These are phyloP conservation scores for Macropus fuliginosus DNA, from an alignment of 2,797 vertebrate species.

Conservation along the genomic window DNA sequence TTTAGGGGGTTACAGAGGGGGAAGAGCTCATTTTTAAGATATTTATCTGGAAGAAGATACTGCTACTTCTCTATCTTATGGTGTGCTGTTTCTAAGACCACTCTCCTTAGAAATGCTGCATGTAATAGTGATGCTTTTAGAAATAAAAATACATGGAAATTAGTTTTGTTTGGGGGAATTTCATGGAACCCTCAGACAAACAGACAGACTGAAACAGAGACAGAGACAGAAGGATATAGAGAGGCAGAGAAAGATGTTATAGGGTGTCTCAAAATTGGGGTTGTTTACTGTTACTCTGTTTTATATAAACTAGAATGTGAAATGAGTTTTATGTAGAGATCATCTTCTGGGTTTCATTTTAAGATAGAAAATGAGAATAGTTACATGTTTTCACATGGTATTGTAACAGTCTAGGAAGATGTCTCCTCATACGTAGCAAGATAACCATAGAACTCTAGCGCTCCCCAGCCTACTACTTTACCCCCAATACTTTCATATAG, in stretches of 20 bases:
- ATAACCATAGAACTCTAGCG: neutral
- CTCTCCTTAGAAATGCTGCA: neutral
- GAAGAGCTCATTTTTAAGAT: neutral
- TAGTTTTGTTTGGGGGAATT: constrained; percentile 42
- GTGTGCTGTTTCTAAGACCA: constrained; percentile 44
- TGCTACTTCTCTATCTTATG: neutral
- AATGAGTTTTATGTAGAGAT: constrained; percentile 53
- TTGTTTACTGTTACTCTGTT: neutral
- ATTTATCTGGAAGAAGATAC: neutral
- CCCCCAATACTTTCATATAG: neutral
- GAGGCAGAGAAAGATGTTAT: neutral
- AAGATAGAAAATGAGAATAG: neutral
- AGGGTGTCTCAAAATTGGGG: constrained; percentile 22
- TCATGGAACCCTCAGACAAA: constrained; percentile 9
- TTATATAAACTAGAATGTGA: constrained; percentile 50
- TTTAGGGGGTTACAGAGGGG: neutral
- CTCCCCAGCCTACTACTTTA: neutral
- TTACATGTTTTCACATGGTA: neutral
- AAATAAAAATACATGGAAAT: constrained; percentile 18
- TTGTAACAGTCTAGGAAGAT: constrained; percentile 1
- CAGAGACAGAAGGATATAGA: no score
- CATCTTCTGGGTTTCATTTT: constrained; percentile 50
- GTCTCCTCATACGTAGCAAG: neutral
- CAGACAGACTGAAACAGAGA: neutral
- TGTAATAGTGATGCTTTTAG: constrained; percentile 17